Evolutionary conservation across 2,797 vertebrate species (phyloP).

Genomic region (Rhynchonycteris naso): DNA sequence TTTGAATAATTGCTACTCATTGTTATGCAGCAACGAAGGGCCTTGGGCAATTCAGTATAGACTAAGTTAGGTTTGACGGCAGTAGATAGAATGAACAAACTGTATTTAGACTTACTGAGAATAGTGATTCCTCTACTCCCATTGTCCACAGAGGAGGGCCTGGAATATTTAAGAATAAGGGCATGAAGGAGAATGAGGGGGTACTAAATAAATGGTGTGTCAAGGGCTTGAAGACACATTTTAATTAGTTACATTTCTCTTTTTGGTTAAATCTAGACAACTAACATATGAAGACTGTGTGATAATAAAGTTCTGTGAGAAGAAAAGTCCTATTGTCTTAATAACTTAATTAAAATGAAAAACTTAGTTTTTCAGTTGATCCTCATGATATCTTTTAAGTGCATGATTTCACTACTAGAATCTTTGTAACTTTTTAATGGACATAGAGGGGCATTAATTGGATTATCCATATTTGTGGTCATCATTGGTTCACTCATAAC

Average conservation of each 20-base stretch:
- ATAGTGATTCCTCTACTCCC: not conserved
- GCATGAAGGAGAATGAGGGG: not conserved
- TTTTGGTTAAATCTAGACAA: slow-evolving; percentile 35
- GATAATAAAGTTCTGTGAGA: not conserved
- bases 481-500: not conserved
- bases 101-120: not conserved
- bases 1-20: slow-evolving; percentile 27
- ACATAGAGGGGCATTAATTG: not conserved
- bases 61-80: slow-evolving; percentile 2
- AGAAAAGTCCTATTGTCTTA: not conserved
- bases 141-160: not conserved
- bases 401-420: not conserved
- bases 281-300: not conserved
- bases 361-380: not conserved
- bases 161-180: not conserved
- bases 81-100: not conserved
- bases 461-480: not conserved
- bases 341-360: not conserved
- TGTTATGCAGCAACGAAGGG: not conserved
- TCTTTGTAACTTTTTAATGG: slow-evolving; percentile 25
- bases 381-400: slow-evolving; percentile 25
- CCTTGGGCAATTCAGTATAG: not conserved
- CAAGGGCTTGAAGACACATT: not conserved
- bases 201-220: not conserved
- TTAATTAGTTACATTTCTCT: not conserved